phyloP scores from a whole-genome alignment of 2,113 vertebrate genomes.

The Cynopterus brachyotis region DNA sequence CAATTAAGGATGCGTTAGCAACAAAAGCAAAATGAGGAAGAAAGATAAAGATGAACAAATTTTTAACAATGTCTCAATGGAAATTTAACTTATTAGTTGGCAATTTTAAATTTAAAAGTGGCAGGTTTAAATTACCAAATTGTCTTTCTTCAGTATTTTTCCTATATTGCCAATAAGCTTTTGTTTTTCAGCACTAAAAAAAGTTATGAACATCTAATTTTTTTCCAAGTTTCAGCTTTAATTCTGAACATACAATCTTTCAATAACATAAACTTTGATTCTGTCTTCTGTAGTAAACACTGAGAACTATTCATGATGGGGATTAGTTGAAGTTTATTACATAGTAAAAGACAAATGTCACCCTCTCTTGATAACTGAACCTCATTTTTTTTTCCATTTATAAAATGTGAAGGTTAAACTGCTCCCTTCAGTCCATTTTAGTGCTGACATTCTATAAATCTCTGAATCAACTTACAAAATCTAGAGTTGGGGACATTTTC shows the following conservation, averaged over 20 bases:
- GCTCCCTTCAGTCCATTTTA: neutral
- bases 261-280: neutral
- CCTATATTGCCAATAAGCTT: neutral
- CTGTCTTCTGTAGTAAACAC: neutral
- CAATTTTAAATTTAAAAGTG: neutral
- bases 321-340: neutral
- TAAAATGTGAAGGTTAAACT: neutral
- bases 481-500: slow-evolving; percentile 21
- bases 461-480: slow-evolving; percentile 30
- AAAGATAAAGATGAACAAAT: neutral
- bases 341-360: slow-evolving; percentile 19
- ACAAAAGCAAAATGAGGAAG: neutral
- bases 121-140: neutral
- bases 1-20: neutral
- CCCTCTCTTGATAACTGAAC: neutral
- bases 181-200: neutral
- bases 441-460: neutral
- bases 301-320: neutral
- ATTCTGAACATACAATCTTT: neutral
- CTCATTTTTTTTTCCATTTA: slow-evolving; percentile 1
- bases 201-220: neutral
- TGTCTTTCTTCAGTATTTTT: neutral
- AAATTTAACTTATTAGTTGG: neutral
- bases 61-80: neutral
- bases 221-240: neutral